These are phyloP conservation scores for Zhengitettix transpicula DNA, from an alignment of 2,888 invertebrate species.

Conservation along the genomic window DNA sequence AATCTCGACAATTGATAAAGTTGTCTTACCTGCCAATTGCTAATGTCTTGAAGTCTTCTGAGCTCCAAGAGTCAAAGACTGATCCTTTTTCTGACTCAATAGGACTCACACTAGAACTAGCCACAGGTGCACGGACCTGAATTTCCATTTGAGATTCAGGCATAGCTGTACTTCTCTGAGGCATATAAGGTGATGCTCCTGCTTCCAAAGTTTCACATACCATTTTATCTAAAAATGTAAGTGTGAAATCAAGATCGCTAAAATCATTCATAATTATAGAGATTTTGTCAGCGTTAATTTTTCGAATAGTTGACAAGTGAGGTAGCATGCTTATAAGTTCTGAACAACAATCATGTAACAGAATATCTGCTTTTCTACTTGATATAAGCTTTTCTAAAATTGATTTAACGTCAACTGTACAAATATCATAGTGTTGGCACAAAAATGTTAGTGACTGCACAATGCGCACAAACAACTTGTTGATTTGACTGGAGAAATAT, in stretches of 20 bases:
- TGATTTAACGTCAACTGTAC: not conserved
- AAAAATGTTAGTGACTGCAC: not conserved
- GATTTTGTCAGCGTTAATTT: not conserved
- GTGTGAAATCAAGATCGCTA: not conserved
- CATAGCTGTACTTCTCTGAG: not conserved
- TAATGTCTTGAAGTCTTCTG: not conserved
- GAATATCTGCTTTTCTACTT: not conserved
- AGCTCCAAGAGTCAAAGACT: not conserved
- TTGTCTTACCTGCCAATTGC: not conserved
- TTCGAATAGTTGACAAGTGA: not conserved
- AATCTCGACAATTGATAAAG: not conserved
- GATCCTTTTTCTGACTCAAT: not conserved
- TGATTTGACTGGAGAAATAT: not conserved
- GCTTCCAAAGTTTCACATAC: not conserved
- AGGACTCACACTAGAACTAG: not conserved
- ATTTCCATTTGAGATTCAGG: not conserved
- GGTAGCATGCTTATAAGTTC: not conserved
- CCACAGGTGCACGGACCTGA: not conserved
- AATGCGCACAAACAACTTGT: not conserved
- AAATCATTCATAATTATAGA: not conserved
- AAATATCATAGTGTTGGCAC: not conserved
- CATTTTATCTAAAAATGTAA: not conserved
- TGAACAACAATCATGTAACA: not conserved
- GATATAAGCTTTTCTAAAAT: not conserved
- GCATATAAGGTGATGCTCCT: not conserved